Conservation (phyloP, 2,888 invertebrate genomes). For the Melanophora roralis region DNA sequence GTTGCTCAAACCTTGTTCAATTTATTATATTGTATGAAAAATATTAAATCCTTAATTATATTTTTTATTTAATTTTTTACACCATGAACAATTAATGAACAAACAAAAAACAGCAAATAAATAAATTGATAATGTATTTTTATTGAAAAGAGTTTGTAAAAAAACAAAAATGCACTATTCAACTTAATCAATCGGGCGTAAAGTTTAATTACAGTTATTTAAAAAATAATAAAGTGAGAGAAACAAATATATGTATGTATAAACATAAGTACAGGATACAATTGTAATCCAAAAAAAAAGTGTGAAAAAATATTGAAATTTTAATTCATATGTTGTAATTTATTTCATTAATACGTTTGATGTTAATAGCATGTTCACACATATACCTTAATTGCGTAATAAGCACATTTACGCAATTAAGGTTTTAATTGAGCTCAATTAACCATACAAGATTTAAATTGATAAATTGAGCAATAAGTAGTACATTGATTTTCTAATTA, state of each 20-base stretch:
- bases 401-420: no score
- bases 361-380: no score
- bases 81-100: background rate
- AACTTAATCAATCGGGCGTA: slow-evolving; percentile 57
- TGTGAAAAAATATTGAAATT: background rate
- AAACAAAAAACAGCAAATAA: no score
- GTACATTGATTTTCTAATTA: no score
- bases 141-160: background rate
- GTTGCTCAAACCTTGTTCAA: slow-evolving; percentile 33
- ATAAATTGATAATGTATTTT: background rate
- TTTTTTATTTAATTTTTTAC: background rate
- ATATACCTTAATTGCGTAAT: no score
- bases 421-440: no score
- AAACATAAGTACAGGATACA: background rate
- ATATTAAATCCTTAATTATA: background rate
- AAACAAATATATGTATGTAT: background rate
- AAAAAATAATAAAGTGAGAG: background rate
- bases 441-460: no score
- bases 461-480: no score
- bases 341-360: no score
- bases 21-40: slow-evolving; percentile 6
- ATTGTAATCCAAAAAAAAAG: background rate
- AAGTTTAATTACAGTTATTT: slow-evolving; percentile 59
- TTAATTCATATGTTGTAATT: no score
- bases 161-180: slow-evolving; percentile 2